Conservation (phyloP, 2,113 vertebrate genomes). For the Oreochromis niloticus region DNA sequence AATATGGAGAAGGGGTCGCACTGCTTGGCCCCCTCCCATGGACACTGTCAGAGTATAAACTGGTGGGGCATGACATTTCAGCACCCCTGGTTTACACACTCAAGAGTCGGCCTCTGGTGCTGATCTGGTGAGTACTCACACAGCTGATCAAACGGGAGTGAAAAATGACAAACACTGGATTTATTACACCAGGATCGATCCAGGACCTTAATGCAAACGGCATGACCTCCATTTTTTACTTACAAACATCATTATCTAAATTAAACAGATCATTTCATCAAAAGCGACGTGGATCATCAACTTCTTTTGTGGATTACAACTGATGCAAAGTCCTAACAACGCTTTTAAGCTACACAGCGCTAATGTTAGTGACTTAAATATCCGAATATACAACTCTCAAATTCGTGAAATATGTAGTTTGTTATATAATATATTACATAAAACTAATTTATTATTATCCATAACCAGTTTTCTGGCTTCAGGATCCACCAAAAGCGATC, state of each 20-base stretch:
- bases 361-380: neutral
- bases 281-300: neutral
- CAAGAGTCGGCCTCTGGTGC: conserved; percentile 42
- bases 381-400: neutral
- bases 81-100: conserved; percentile 54
- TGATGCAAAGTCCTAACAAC: neutral
- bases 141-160: neutral
- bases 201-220: neutral
- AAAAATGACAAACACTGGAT: neutral
- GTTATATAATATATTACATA: too few relatives aligned
- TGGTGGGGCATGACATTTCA: neutral
- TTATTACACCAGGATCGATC: conserved; percentile 10
- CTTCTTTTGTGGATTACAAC: neutral
- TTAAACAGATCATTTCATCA: neutral
- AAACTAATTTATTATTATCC: neutral
- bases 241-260: neutral
- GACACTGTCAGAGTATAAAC: conserved; percentile 67
- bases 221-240: neutral
- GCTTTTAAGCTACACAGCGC: neutral
- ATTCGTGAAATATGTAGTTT: neutral
- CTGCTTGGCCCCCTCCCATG: conserved; percentile 29
- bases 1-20: conserved; percentile 81
- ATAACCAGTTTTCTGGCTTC: neutral
- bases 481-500: neutral
- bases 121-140: conserved; percentile 72